These are phyloP conservation scores for Globicephala melas DNA, from an alignment of 2,113 vertebrate genomes.

Conservation along the genomic window DNA sequence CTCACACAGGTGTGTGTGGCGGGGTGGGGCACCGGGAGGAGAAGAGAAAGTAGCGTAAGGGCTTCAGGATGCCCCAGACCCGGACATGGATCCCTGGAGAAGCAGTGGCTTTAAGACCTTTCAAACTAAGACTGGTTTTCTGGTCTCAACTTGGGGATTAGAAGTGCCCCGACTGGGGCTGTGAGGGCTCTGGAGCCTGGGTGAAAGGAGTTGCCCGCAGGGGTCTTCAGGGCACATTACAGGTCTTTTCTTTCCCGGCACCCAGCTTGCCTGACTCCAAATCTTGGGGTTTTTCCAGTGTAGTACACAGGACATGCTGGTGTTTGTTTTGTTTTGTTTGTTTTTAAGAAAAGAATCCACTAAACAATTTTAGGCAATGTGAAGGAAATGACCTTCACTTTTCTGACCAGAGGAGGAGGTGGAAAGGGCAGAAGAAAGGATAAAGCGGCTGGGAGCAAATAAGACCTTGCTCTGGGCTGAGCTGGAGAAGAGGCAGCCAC, in stretches of 20 bases:
- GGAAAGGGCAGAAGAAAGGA: not conserved
- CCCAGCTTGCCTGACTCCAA: not conserved
- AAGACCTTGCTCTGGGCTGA: not conserved
- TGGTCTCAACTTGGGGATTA: not conserved
- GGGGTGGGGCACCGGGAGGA: not conserved
- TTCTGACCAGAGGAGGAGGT: not conserved
- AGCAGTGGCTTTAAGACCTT: not conserved
- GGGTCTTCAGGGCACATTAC: fast-evolving
- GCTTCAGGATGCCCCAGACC: not conserved
- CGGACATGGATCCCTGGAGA: not conserved
- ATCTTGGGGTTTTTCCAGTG: not conserved
- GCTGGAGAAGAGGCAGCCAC: not conserved
- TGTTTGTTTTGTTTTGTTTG: not conserved
- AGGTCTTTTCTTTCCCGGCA: not conserved
- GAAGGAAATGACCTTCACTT: not conserved
- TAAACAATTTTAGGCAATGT: not conserved
- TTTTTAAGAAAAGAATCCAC: not conserved
- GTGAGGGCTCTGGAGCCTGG: not conserved
- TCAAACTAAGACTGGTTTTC: not conserved
- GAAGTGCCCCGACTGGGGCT: not conserved
- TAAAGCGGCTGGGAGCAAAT: not conserved
- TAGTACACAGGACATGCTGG: not conserved
- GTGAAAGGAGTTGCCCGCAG: not conserved
- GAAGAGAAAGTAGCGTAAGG: not conserved
- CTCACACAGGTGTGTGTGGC: not conserved